Base-by-base conservation (phyloP, 2,888 invertebrate genomes). In the Hyppa rectilinea region DNA sequence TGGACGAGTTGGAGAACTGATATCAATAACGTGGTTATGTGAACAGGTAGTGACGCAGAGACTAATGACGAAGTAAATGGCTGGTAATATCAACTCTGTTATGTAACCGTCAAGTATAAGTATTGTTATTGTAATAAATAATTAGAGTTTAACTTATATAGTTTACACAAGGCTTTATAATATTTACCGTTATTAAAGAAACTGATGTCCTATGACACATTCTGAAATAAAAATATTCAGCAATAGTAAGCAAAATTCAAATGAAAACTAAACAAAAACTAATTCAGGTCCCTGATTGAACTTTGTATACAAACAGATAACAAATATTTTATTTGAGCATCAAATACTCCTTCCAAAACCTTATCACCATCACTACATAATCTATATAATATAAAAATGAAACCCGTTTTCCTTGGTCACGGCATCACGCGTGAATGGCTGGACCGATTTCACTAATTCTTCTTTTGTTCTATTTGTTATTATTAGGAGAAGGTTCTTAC, bases 261-360 rank as follows among this genome's bases (percentile, higher is more conserved):
- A 29, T 23, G 0, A 38, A 31, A 38, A 34, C 0, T 6, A 74
- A 61, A 74, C 20, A 52, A 7, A 36, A 61, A n/a, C 20, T 6
- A 29, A 73, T 29, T 10, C 34, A 6, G n/a, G 23, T 38, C 7
- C 20, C 20, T 17, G n/a, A 20, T 31, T 29, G 7, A 50, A 20
- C 31, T 40, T 23, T 34, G 45, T 34, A 7, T 10, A 52, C 14
- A 40, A 36, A 38, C 4, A 58, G 12, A 23, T 14, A 40, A 38
- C 9, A 77, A 76, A 40, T 52, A 66, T 66, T 75, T 55, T 40
- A 40, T 76, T 47, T 45, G 38, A 29, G 14, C n/a, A 36, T 20
- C n/a, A 31, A 38, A 76, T 65, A 36, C 38, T 31, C 50, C 47
- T 76, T 58, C 34, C 29, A 20, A 36, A 17, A 10, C 20, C 20